These are phyloP conservation scores for Peromyscus nudipes DNA, from an alignment of 2,797 vertebrate genomes.

Conservation along the genomic window DNA sequence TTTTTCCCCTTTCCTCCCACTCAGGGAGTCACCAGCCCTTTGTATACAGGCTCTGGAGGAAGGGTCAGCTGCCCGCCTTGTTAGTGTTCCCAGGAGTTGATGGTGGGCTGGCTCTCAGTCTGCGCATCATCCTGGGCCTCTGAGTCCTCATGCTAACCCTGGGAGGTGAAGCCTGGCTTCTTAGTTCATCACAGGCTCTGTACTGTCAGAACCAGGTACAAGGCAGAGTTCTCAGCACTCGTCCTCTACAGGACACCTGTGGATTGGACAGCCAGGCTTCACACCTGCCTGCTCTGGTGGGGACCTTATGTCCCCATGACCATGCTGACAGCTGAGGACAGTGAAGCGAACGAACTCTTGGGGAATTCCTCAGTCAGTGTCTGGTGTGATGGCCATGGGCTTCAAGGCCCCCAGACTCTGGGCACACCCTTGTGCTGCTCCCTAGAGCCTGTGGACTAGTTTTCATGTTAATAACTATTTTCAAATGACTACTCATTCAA, in stretches of 20 bases:
- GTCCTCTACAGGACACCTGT: not conserved
- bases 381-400: not conserved
- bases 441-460: not conserved
- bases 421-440: not conserved
- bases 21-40: not conserved
- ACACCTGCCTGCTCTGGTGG: not conserved
- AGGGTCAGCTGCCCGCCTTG: no score
- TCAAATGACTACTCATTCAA: not conserved
- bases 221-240: not conserved
- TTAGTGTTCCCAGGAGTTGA: not conserved
- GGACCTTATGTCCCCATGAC: not conserved
- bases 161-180: not conserved
- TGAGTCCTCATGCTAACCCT: not conserved
- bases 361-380: not conserved
- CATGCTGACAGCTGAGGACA: not conserved
- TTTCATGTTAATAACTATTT: not conserved
- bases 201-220: not conserved
- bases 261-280: not conserved
- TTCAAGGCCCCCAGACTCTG: not conserved
- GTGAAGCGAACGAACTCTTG: not conserved
- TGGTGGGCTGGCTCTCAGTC: not conserved
- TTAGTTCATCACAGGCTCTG: not conserved
- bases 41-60: not conserved
- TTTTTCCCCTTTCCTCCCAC: not conserved
- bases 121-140: not conserved